A percentile compares a stretch with the other conserved stretches of the same genome.
Conservation (phyloP, 1,140 invertebrate species). For the Drosophila quadrilineata region DNA sequence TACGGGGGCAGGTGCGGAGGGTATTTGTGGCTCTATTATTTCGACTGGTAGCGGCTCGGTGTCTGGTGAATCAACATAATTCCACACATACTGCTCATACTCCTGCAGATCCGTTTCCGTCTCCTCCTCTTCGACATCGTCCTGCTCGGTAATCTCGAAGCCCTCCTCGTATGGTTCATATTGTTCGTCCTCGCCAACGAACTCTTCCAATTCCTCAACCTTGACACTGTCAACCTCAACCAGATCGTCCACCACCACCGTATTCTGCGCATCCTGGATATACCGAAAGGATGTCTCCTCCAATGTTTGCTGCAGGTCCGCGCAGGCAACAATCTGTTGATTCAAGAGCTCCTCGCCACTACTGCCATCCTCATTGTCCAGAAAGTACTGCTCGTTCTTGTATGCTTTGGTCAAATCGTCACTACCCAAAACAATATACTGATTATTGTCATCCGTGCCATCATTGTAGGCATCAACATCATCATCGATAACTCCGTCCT, state of each 20-base stretch:
- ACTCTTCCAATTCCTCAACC: conserved; percentile 9
- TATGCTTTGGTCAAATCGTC: conserved; percentile 25
- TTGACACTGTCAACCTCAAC: conserved; percentile 28
- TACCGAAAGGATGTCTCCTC: conserved; percentile 27
- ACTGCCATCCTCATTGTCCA: conserved; percentile 51
- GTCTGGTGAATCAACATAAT: no score
- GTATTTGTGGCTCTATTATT: no score
- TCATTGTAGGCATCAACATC: conserved; percentile 15
- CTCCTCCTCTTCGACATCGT: neutral
- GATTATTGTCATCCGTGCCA: conserved; percentile 25
- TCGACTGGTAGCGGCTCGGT: no score
- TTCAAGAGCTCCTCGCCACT: conserved; percentile 44
- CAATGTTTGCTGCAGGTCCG: conserved; percentile 23
- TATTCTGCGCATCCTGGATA: conserved; percentile 28
- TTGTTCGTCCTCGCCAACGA: conserved; percentile 15
- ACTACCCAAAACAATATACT: conserved; percentile 55
- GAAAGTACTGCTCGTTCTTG: conserved; percentile 55
- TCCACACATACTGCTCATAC: neutral
- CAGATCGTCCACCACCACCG: conserved; percentile 41
- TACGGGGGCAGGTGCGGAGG: no score
- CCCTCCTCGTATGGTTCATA: conserved; percentile 25
- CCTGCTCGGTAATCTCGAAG: conserved; percentile 7
- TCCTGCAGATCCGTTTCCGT: neutral
- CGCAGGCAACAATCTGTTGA: conserved; percentile 27
- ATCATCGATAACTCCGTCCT: no score